These are phyloP conservation scores for Colistium nudipinnis DNA, from an alignment of 2,113 vertebrate genomes.

Conservation along the genomic window DNA sequence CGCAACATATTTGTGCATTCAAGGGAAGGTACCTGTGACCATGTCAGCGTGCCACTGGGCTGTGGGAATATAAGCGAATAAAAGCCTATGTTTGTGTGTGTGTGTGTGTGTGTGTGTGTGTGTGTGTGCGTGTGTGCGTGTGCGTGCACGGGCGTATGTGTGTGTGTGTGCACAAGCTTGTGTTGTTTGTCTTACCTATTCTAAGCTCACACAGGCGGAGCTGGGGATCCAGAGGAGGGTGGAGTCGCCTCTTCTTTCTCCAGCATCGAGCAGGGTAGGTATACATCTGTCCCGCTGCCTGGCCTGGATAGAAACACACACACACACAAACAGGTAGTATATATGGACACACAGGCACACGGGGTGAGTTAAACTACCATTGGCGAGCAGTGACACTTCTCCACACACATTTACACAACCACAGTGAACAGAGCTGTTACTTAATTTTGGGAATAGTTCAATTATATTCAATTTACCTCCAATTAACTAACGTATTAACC, in stretches of 20 bases:
- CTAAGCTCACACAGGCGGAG: slow-evolving; percentile 90
- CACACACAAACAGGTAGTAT: slow-evolving; percentile 27
- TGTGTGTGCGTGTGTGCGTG: slow-evolving; percentile 17
- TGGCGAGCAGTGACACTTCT: slow-evolving; percentile 50
- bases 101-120: not conserved
- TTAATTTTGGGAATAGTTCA: not conserved
- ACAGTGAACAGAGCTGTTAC: not conserved
- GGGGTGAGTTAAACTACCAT: slow-evolving; percentile 63
- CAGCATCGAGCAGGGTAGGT: slow-evolving; percentile 97
- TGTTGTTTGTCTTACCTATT: slow-evolving; percentile 73
- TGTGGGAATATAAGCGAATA: too few species aligned
- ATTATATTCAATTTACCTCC: not conserved
- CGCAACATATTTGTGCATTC: not conserved
- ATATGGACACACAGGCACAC: slow-evolving; percentile 33
- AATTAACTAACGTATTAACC: not conserved
- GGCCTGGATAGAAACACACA: slow-evolving; percentile 79
- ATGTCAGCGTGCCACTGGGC: too few species aligned
- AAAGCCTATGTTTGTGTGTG: slow-evolving; percentile 9
- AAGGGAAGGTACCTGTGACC: not conserved
- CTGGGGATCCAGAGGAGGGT: slow-evolving; percentile 95
- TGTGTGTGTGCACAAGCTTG: slow-evolving; percentile 12
- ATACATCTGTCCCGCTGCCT: slow-evolving; percentile 96
- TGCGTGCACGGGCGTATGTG: not conserved
- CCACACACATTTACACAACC: not conserved
- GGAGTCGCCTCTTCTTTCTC: slow-evolving; percentile 97